Evolutionary conservation across 2,797 vertebrate genomes (phyloP).

Genomic region (Peromyscus eremicus): DNA sequence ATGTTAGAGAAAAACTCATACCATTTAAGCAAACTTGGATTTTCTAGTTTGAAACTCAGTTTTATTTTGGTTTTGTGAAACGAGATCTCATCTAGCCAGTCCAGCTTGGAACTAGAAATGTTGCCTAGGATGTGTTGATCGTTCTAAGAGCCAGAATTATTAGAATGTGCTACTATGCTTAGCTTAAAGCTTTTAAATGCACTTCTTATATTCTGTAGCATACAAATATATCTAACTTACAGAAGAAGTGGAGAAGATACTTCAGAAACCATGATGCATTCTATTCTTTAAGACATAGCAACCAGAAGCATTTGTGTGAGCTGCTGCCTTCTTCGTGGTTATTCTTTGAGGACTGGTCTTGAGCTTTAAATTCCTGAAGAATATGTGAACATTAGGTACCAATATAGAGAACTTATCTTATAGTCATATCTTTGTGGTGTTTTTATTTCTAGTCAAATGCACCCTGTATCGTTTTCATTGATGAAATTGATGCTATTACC

Average conservation of each 20-base stretch:
- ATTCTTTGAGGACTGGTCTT: not conserved
- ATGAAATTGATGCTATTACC: constrained; percentile 98
- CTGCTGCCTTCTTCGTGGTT: not conserved
- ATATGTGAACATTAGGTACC: not conserved
- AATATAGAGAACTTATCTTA: not conserved
- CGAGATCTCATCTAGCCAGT: not conserved
- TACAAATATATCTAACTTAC: not conserved
- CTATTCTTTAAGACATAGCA: not conserved
- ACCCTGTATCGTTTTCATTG: constrained; percentile 97
- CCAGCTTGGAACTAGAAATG: not conserved
- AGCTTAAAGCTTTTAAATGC: not conserved
- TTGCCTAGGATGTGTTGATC: not conserved
- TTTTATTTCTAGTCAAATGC: constrained; percentile 90
- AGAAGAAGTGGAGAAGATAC: not conserved
- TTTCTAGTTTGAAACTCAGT: constrained; percentile 40
- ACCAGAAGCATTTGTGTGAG: not conserved
- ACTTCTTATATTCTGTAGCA: not conserved
- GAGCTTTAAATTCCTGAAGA: constrained; percentile 1
- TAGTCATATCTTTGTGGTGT: constrained; percentile 9
- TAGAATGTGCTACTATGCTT: not conserved
- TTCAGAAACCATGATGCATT: not conserved
- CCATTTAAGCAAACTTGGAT: not conserved
- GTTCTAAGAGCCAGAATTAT: not conserved
- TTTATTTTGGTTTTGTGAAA: not conserved
- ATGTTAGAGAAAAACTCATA: not conserved